Evolutionary conservation across 1,140 invertebrate species (phyloP), one percentile per base, ranked within the genome.

Genomic region (Acyrthosiphon pisum): DNA sequence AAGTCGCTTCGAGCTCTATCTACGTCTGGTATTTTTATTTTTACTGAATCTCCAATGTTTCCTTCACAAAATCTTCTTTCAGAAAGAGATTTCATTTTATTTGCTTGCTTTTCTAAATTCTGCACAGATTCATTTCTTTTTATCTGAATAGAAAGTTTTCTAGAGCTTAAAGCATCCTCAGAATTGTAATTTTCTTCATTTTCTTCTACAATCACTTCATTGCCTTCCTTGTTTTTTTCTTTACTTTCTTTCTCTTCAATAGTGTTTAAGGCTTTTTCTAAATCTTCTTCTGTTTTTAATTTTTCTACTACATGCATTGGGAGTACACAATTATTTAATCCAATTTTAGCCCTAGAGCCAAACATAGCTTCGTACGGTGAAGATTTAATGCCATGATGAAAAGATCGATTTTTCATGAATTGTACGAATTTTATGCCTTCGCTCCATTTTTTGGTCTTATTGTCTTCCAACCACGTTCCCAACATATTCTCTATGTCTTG

Each of bases 41-140:
- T 86, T 44, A 86, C 22, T 1, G 41, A 86, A 20, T 44, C 9
- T 86, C 41, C 84, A 46, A 86, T 86, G 20, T 86, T 86, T 86
- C 84, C 37, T 26, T 86, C 41, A 86, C 84, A 86, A 86, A 44
- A 44, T 30, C 41, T 86, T 86, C 41, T 86, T 86, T 86, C 84
- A 26, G 84, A 86, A 11, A 86, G 6, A 86, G 44, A 86, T 46
- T 86, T 86, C 1, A 86, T 86, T 86, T 86, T 46, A 86, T 86
- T 86, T 26, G 84, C 22, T 86, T 86, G 84, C 6, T 20, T 86
- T 86, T 86, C 37, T 86, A 86, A 86, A 86, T 86, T 86, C 0
- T 86, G 2, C 6, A 86, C 84, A 86, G 6, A 41, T 44, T 86
- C 18, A 86, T 23, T 86, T 86, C 84, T 86, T 86, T 86, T 23